Conservation (phyloP, 2,113 vertebrate species). For the Sylvia atricapilla region DNA sequence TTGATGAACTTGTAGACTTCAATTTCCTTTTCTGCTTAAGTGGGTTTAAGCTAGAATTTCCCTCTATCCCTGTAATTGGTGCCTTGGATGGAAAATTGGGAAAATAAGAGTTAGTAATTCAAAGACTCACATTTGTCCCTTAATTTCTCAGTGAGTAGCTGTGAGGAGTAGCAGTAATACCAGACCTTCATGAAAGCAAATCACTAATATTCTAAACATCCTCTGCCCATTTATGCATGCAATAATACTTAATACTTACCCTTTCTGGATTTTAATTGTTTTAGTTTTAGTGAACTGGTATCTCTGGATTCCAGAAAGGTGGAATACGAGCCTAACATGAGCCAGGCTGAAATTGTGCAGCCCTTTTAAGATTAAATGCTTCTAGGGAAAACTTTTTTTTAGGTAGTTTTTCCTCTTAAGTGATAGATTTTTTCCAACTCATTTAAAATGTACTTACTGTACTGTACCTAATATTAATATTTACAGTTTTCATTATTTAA, state of each 20-base stretch:
- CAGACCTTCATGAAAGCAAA: background rate
- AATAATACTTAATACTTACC: background rate
- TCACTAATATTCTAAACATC: background rate
- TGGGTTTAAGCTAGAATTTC: background rate
- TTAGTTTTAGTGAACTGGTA: background rate
- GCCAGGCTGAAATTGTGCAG: background rate
- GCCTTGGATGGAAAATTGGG: background rate
- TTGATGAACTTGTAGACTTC: background rate
- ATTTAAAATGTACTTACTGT: background rate
- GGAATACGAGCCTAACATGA: background rate
- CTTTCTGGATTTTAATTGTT: background rate
- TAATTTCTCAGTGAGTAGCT: background rate
- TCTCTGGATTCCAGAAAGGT: background rate
- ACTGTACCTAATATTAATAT: conserved; percentile 21
- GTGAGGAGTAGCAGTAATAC: background rate
- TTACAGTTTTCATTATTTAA: conserved; percentile 21
- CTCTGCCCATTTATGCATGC: background rate
- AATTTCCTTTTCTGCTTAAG: background rate
- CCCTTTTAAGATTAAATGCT: background rate
- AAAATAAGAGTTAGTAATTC: background rate
- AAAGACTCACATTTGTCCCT: background rate
- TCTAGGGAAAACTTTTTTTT: background rate
- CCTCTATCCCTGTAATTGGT: background rate
- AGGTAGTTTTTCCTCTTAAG: background rate
- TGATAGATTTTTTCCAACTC: background rate